Base-by-base conservation (phyloP, 2,888 invertebrate species). In the Rhingia rostrata region DNA sequence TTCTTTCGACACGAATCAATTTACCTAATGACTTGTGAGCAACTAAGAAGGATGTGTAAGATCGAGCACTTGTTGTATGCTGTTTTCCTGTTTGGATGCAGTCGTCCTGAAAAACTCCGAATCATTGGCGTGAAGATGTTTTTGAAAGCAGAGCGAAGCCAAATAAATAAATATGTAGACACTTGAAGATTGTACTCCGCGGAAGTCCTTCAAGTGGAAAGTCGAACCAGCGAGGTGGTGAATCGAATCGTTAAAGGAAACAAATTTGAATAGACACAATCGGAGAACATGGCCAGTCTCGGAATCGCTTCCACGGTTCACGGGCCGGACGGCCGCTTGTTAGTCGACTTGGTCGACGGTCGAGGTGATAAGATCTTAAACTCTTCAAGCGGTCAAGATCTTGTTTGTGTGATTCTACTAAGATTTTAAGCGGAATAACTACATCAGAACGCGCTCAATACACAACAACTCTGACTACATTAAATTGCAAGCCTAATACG, bases 41-140 rank as follows among this genome's bases (percentile, higher is more conserved):
- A 83, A 43, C 41, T 67, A 74, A 79, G 60, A 70, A 84, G 83
- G 83, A 84, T 79, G 69, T 80, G 83, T 14, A n/a, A 61, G 60
- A 49, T 22, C 61, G 37, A 53, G 69, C 79, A 74, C 69, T 74
- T 60, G 64, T 84, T 80, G 22, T 22, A 22, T 22, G 70, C 66
- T 70, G 54, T 63, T 75, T 84, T 80, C 80, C 84, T 80, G 80
- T 74, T 70, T n/a, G 43, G 7, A 49, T 84, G 64, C 84, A 84
- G 58, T 80, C 80, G 74, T 80, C 84, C 84, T 75, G 84, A 84
- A 84, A 84, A 84, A 84, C 74, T 75, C 84, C 84, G 75, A 84
- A 80, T 84, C 84, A 84, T 84, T 84, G 84, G 80, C 84, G 80
- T 84, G 74, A 84, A 84, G 84, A 84, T 84, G 63, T 84, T 64